A percentile compares a stretch with the other conserved stretches of the same genome.
Evolutionary conservation across 2,797 vertebrate genomes (phyloP).

Genomic region (Neomorphus geoffroyi): DNA sequence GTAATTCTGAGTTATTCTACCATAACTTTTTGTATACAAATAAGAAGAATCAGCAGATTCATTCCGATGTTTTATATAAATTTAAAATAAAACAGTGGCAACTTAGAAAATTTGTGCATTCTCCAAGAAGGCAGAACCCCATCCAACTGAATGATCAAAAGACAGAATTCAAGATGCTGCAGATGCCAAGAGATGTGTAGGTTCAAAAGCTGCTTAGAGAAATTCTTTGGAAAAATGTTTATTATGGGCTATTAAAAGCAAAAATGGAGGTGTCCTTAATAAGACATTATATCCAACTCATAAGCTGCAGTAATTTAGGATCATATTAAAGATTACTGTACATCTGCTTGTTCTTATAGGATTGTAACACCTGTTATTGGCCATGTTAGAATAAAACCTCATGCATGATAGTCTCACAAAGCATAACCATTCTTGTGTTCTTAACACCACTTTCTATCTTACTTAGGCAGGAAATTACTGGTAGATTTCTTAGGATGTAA

Average conservation of each 20-base stretch:
- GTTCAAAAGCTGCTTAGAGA: not conserved
- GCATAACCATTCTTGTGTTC: not conserved
- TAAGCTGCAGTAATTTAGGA: not conserved
- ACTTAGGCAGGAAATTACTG: not conserved
- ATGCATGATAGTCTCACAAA: not conserved
- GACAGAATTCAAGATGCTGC: not conserved
- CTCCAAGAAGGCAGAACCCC: not conserved
- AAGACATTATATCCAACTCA: not conserved
- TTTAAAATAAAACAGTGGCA: not conserved
- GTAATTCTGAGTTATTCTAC: not conserved
- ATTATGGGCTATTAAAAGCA: not conserved
- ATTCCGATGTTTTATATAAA: not conserved
- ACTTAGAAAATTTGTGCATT: not conserved
- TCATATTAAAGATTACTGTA: not conserved
- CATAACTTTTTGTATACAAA: not conserved
- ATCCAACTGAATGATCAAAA: not conserved
- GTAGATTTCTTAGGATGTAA: constrained; percentile 4
- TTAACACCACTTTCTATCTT: not conserved
- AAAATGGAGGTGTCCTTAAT: not conserved
- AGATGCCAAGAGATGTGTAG: not conserved
- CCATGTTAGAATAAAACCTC: not conserved
- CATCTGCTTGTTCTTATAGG: not conserved
- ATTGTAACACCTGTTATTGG: not conserved
- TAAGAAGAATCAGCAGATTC: not conserved
- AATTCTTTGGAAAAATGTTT: not conserved